Conservation (phyloP, 2,888 invertebrate genomes). For the Laothoe populi region DNA sequence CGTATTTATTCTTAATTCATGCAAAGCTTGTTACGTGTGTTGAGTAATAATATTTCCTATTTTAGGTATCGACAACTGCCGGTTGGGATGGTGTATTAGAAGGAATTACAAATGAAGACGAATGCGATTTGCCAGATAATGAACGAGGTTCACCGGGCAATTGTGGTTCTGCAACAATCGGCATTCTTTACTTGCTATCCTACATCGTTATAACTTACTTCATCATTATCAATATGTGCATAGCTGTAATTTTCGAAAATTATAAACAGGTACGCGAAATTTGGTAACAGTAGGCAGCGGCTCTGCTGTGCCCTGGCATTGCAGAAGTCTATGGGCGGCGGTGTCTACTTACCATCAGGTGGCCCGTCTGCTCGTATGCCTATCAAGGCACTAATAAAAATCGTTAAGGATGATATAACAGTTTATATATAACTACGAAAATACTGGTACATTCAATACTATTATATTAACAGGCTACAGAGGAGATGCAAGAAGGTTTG, state of each 20-base stretch:
- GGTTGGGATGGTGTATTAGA: slow-evolving; percentile 98
- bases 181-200: slow-evolving; percentile 96
- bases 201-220: slow-evolving; percentile 99
- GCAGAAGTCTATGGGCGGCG: too few relatives aligned
- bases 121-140: slow-evolving; percentile 94
- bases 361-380: too few relatives aligned
- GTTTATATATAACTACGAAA: background rate
- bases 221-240: slow-evolving; percentile 99
- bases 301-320: too few relatives aligned
- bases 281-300: too few relatives aligned
- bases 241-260: slow-evolving; percentile 99
- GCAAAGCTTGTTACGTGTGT: background rate
- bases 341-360: too few relatives aligned
- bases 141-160: slow-evolving; percentile 96
- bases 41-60: slow-evolving; percentile 28
- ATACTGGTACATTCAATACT: background rate
- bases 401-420: too few relatives aligned
- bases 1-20: too few relatives aligned
- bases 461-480: slow-evolving; percentile 88
- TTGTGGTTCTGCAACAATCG: slow-evolving; percentile 97
- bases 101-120: slow-evolving; percentile 97
- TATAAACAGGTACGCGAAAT: slow-evolving; percentile 90
- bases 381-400: too few relatives aligned
- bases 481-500: slow-evolving; percentile 98
- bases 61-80: slow-evolving; percentile 97